Evolutionary conservation across 2,113 vertebrate species (phyloP), one percentile per base, ranked within the genome.

Genomic region (Bos taurus): DNA sequence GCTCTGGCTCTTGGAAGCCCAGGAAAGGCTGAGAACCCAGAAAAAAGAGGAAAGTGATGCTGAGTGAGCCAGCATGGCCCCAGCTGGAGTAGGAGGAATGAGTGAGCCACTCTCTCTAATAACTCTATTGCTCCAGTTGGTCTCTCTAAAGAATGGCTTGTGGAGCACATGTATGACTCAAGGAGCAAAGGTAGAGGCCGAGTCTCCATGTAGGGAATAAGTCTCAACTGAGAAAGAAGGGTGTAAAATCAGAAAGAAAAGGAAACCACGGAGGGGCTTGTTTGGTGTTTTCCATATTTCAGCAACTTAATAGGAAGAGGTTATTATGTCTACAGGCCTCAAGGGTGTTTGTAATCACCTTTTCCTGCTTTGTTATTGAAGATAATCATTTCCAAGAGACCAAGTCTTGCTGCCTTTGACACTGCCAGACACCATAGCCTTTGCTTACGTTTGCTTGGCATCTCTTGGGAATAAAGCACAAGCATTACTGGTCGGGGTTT

Each of bases 161-260:
- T 6, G 4, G 26, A 36, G 2, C 25, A 23, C 3, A 26, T 8
- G 0, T 21, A 1, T n/a, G 15, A 7, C 19, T 36, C 67, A 5
- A 30, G 46, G 25, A 46, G 40, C 8, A 19, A 26, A 2, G 50
- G 52, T 30, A 57, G 12, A 1, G 5, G 11, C 50, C 6, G 5
- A 23, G 21, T 10, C 78, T 77, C 11, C 5, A 23, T 40, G 14
- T 64, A 17, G 10, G 19, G 7, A 46, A 6, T 19, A 21, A 21
- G 4, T 7, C 56, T 10, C 6, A 80, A 19, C 46, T 14, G 30
- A n/a, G 93, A 43, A 43, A 60, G 10, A 10, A 16, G 6, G 1
- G 4, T 36, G 21, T 36, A 74, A 23, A 77, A 85, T 46, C 11
- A 87, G 54, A 28, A 87, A 56, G 19, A 21, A 90, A 43, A 57